Percentiles rank a stretch among this genome's conserved stretches.
phyloP scores from a whole-genome alignment of 1,140 invertebrate genomes.

The Temnothorax curvispinosus region DNA sequence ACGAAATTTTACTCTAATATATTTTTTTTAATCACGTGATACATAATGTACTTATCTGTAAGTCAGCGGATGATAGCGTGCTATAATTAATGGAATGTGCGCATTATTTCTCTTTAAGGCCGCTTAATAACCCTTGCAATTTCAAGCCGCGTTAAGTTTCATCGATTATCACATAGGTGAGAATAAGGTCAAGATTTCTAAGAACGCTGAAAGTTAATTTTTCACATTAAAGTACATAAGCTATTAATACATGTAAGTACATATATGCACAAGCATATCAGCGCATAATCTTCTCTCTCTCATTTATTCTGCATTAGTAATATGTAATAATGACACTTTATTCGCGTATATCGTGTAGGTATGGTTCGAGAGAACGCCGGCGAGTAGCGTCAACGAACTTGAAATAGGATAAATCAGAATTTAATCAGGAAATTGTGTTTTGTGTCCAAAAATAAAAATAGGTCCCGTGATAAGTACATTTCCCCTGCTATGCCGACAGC shows the following conservation, averaged over 20 bases:
- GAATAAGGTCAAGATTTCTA: conserved; percentile 38
- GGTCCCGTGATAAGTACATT: not conserved
- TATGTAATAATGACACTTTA: not conserved
- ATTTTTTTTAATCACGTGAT: not conserved
- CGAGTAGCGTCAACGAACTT: not conserved
- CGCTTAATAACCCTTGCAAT: conserved; percentile 54
- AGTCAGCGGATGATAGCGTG: conserved; percentile 6
- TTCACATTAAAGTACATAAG: conserved; percentile 26
- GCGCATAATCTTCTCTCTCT: not conserved
- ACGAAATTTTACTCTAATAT: no score
- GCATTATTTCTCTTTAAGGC: conserved; percentile 43
- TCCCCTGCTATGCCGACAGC: not conserved
- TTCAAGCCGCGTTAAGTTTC: conserved; percentile 51
- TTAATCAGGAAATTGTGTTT: conserved; percentile 2
- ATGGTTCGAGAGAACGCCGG: not conserved
- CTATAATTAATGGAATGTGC: conserved; percentile 45
- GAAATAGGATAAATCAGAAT: not conserved
- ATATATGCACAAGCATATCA: not conserved
- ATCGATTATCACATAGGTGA: conserved; percentile 43
- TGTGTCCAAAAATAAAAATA: conserved; percentile 30
- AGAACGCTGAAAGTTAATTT: conserved; percentile 29
- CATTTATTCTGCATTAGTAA: not conserved
- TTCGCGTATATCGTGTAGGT: not conserved
- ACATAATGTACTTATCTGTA: not conserved
- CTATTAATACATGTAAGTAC: not conserved